phyloP scores from a whole-genome alignment of 2,797 vertebrate genomes.

The Orientallactaga sibirica region DNA sequence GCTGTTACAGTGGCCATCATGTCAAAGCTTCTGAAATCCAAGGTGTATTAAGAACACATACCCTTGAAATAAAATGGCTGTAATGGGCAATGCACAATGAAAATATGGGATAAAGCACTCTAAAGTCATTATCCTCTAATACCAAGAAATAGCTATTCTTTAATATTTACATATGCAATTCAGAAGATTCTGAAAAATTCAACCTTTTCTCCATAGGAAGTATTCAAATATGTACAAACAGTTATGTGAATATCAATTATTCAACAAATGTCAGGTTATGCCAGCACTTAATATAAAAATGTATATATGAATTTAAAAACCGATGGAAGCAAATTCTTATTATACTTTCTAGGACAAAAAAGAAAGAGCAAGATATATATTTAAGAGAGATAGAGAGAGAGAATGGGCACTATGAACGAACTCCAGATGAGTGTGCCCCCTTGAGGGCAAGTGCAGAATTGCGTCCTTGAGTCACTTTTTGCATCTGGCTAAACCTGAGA shows the following conservation, averaged over 20 bases:
- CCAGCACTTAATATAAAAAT: background rate
- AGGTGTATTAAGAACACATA: conserved; percentile 3
- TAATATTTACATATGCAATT: conserved; percentile 63
- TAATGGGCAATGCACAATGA: conserved; percentile 30
- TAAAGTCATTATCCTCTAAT: conserved; percentile 43
- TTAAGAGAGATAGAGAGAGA: too few relatives aligned
- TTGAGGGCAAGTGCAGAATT: too few relatives aligned
- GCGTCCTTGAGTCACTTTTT: too few relatives aligned
- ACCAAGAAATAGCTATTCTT: conserved; percentile 30
- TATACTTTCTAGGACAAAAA: conserved; percentile 61
- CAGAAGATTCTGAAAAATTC: conserved; percentile 49
- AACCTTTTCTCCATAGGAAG: background rate
- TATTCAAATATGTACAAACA: conserved; percentile 49
- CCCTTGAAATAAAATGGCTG: conserved; percentile 15
- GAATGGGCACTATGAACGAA: too few relatives aligned
- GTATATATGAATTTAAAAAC: background rate
- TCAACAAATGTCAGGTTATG: conserved; percentile 40
- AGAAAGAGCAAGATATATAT: conserved; percentile 30
- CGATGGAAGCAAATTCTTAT: conserved; percentile 8
- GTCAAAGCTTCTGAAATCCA: conserved; percentile 39
- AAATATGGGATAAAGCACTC: conserved; percentile 50
- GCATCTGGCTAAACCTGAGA: too few relatives aligned
- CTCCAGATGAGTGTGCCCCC: too few relatives aligned
- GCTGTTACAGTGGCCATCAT: background rate
- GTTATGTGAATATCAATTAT: conserved; percentile 44